Conservation (phyloP, 2,113 vertebrate genomes). For the Nothoprocta pentlandii region DNA sequence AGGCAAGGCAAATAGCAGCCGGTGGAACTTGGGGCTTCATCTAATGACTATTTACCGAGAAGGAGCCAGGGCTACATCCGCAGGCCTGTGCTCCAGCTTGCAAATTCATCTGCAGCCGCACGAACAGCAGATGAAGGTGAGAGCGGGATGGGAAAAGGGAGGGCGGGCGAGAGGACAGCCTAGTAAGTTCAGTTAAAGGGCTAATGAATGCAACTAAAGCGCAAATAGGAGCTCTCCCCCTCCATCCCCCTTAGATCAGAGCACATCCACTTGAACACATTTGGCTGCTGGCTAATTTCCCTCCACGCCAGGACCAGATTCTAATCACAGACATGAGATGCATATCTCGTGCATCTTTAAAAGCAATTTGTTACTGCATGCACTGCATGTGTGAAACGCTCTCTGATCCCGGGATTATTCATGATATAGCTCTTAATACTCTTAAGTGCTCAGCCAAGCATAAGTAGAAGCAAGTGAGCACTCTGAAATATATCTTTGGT, state of each 20-base stretch:
- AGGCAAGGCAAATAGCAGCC: not conserved
- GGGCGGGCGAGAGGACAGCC: rapidly evolving
- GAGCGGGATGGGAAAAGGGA: rapidly evolving
- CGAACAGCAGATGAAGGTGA: not conserved
- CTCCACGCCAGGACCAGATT: not conserved
- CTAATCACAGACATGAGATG: not conserved
- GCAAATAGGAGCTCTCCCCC: not conserved
- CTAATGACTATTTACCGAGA: not conserved
- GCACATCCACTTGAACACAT: not conserved
- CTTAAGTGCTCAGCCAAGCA: not conserved
- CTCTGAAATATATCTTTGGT: not conserved
- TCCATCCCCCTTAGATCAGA: not conserved
- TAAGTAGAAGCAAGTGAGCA: not conserved
- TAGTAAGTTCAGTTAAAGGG: not conserved
- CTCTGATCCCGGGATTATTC: not conserved
- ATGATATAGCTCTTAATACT: not conserved
- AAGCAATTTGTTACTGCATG: not conserved
- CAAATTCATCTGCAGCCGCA: not conserved
- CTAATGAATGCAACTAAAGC: not conserved
- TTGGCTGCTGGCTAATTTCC: not conserved
- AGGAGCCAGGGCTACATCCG: not conserved
- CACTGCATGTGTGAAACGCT: not conserved
- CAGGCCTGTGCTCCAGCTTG: not conserved
- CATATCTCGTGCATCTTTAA: not conserved
- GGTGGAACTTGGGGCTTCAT: not conserved